Base-by-base conservation (phyloP, 92 coral and sea anemone species). In the Heteractis magnifica region DNA sequence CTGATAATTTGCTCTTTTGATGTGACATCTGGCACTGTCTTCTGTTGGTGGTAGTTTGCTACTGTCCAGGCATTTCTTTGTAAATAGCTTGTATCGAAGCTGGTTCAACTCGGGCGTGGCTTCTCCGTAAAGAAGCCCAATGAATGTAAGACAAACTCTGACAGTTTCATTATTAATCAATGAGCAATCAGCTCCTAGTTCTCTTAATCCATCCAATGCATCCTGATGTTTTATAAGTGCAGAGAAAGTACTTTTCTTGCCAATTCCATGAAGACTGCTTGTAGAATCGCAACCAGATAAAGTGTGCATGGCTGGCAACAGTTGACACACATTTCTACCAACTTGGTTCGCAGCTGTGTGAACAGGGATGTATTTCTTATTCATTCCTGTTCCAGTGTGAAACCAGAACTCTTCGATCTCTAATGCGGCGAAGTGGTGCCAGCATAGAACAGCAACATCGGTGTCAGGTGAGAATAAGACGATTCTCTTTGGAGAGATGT, bases 401-500 rank as follows among this genome's bases (percentile, higher is more conserved):
- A 72, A 72, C 77, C 77, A 72, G 19, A 72, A 6, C 26, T 72
- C 77, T 72, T 80, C 52, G 71, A 80, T 80, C 56, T 51, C 18
- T 48, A 64, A 51, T 18, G 34, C 75, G 41, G 34, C 10, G 16
- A 80, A 64, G 76, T 80, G 84, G 50, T 80, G 49, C 75, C 76
- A 64, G 56, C 72, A 78, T 81, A 85, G 65, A 18, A 88, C 90
- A 64, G 94, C 94, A 80, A 85, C 90, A 55, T 88, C 89, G 60
- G 92, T 89, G 64, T 86, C 90, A 72, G 91, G 88, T 7, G 91
- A 87, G 80, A 85, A 92, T 13, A 87, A 78, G 53, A 89, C 77
- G 75, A 92, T 80, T 76, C 91, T 87, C 76, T 82, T 73, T 55
- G 59, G 71, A 49, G 73, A 49, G 44, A 70, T 77, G 56, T 21